Conservation (phyloP, 1,140 invertebrate genomes). For the Pseudachorutes palmiensis region DNA sequence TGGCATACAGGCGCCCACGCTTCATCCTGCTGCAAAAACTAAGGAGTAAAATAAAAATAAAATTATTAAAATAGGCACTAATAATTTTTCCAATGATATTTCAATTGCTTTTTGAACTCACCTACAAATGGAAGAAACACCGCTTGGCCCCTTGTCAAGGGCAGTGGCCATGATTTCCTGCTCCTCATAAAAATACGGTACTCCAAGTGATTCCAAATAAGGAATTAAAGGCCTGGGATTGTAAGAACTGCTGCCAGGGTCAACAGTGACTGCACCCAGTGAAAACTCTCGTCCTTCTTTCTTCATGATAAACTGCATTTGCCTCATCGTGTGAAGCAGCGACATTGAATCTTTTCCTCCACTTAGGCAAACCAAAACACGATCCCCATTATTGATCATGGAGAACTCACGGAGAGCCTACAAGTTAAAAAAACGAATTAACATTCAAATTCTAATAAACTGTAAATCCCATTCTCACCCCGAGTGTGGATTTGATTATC, state of each 20-base stretch:
- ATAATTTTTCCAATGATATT: too few relatives aligned
- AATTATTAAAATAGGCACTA: too few relatives aligned
- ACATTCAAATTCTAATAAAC: not conserved
- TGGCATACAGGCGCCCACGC: constrained; percentile 62
- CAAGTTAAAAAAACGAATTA: constrained; percentile 36
- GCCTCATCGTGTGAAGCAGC: constrained; percentile 70
- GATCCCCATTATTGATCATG: constrained; percentile 76
- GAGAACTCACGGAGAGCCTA: constrained; percentile 71
- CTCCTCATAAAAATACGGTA: constrained; percentile 66
- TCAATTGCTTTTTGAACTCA: too few relatives aligned
- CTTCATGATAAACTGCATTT: constrained; percentile 68
- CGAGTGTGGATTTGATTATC: constrained; percentile 69
- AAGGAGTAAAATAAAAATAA: constrained; percentile 54
- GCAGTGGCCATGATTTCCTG: constrained; percentile 42
- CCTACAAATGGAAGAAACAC: constrained; percentile 17
- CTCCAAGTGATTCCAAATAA: constrained; percentile 57
- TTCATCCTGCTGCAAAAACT: constrained; percentile 62
- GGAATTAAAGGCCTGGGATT: constrained; percentile 58
- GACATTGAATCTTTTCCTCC: constrained; percentile 72
- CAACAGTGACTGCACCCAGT: constrained; percentile 65
- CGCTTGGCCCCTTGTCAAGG: constrained; percentile 29
- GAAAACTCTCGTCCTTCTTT: constrained; percentile 67
- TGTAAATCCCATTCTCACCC: constrained; percentile 47
- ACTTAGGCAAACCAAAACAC: constrained; percentile 42
- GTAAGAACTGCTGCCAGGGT: constrained; percentile 54